Evolutionary conservation across 2,888 invertebrate species (phyloP).

Genomic region (Napeogenes sylphis): DNA sequence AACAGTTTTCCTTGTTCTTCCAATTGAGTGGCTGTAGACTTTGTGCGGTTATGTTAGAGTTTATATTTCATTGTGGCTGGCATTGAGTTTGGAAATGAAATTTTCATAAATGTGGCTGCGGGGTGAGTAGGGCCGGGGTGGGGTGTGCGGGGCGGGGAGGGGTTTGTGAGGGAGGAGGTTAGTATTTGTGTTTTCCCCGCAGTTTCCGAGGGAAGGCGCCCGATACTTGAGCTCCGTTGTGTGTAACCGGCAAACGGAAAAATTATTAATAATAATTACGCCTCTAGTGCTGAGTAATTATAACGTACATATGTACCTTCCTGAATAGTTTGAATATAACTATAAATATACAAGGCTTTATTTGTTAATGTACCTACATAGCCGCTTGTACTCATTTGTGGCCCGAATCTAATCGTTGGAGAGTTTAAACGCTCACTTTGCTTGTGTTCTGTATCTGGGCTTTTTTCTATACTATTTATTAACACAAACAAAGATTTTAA

Average conservation of each 20-base stretch:
- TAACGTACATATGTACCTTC: conserved; percentile 35
- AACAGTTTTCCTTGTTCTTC: conserved; percentile 45
- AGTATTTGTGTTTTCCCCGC: conserved; percentile 66
- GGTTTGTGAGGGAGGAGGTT: conserved; percentile 36
- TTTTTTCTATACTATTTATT: conserved; percentile 1
- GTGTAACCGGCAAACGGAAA: conserved; percentile 56
- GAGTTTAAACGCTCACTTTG: conserved; percentile 13
- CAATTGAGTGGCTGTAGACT: conserved; percentile 64
- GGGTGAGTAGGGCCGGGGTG: conserved; percentile 34
- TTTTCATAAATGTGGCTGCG: conserved; percentile 67
- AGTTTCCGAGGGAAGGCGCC: conserved; percentile 55
- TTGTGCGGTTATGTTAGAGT: conserved; percentile 59
- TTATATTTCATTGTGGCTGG: conserved; percentile 57
- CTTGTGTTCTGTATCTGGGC: not conserved
- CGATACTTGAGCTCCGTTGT: conserved; percentile 52
- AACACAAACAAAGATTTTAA: not conserved
- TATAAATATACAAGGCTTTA: conserved; percentile 10
- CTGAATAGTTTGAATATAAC: conserved; percentile 11
- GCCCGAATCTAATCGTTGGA: conserved; percentile 14
- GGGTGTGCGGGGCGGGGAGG: conserved; percentile 34
- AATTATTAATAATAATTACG: conserved; percentile 68
- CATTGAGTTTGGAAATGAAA: conserved; percentile 69
- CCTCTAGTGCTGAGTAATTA: conserved; percentile 39
- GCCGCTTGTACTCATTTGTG: conserved; percentile 8
- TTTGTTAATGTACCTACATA: conserved; percentile 9